Conservation (phyloP, 2,113 vertebrate species). For the Colaptes auratus region DNA sequence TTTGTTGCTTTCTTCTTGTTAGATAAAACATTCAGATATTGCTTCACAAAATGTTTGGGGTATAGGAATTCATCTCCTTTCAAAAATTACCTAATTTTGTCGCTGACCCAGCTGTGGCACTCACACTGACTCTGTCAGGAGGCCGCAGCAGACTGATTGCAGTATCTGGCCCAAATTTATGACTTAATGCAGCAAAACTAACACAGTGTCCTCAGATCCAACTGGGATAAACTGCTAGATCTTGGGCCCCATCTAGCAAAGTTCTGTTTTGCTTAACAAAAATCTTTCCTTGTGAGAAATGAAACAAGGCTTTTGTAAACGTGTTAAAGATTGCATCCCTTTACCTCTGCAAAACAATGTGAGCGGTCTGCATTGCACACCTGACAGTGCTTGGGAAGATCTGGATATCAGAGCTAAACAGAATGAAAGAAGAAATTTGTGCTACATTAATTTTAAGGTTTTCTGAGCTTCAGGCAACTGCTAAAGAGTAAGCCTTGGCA, state of each 20-base stretch:
- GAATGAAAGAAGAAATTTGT: neutral
- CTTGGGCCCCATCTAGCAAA: neutral
- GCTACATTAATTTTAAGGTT: neutral
- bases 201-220: neutral
- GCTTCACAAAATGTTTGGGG: neutral
- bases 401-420: neutral
- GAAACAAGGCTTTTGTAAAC: neutral
- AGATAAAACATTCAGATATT: neutral
- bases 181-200: neutral
- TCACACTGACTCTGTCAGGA: neutral
- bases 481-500: neutral
- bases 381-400: neutral
- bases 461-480: neutral
- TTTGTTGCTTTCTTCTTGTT: neutral
- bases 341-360: neutral
- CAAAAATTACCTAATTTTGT: slow-evolving; percentile 1
- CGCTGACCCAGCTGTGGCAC: neutral
- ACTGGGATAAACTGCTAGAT: neutral
- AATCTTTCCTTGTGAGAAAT: neutral
- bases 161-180: slow-evolving; percentile 9
- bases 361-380: rapidly evolving
- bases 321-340: neutral
- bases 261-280: neutral
- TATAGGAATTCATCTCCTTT: neutral
- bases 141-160: neutral